Evolutionary conservation across 2,888 invertebrate genomes (phyloP), one percentile per base, ranked within the genome.

Genomic region (Listrodromus nycthemerus): DNA sequence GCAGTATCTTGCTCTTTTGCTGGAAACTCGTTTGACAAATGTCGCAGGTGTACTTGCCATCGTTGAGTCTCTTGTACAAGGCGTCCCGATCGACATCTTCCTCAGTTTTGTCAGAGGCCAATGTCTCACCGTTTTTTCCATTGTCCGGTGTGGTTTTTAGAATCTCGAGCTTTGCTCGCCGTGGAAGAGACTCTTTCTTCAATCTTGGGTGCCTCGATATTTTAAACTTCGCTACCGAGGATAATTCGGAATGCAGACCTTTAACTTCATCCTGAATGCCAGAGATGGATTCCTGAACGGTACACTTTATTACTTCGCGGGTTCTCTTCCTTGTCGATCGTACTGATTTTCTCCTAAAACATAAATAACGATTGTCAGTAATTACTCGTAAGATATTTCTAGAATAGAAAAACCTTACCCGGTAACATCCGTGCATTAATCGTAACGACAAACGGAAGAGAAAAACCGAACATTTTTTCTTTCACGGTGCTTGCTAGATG

Each of bases 1-100:
- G 89, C 0, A 90, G 74, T 1, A 91, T 89, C 67, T 90, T 90
- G 55, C 88, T 89, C 67, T 88, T 89, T 48, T 89, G 89, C n/a
- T 85, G 78, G 76, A 90, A 91, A 0, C 55, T 84, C 24, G 61
- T 79, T 21, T 82, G 79, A 48, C 87, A 90, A 30, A 89, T 76
- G 24, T 87, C 88, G 58, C 90, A 90, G 16, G 78, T 83, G 30
- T 88, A 88, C 13, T 85, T 85, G 6, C 87, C 88, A 19, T 80
- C 65, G 48, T 80, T 86, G 3, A 88, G 30, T 30, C 83, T 84
- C 48, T 85, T 88, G 65, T 87, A 87, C 5, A 86, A 71, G 27
- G 80, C 30, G 3, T 78, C 85, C 63, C 80, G 41, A 13, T 84
- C 79, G 50, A 52, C 30, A n/a, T 78, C 50, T 6, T 41, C 50